These are phyloP conservation scores for Drosophila lutescens DNA, from an alignment of 2,888 invertebrate species.

Conservation along the genomic window DNA sequence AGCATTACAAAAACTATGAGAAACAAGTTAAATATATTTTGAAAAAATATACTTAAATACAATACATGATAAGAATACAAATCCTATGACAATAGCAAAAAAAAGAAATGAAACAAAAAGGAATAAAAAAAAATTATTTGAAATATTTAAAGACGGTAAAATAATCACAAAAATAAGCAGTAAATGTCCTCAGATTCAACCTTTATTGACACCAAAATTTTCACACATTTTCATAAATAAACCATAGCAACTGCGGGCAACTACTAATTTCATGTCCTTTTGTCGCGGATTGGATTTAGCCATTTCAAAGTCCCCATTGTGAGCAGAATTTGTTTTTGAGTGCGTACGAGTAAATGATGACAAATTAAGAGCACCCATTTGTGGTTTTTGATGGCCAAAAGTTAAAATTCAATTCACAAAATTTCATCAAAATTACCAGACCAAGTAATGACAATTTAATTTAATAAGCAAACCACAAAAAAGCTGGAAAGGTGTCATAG, in stretches of 20 bases:
- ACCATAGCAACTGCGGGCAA: constrained; percentile 12
- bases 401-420: constrained; percentile 53
- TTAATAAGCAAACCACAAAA: constrained; percentile 10
- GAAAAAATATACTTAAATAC: no score
- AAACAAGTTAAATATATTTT: no score
- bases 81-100: no score
- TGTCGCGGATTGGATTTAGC: constrained; percentile 9
- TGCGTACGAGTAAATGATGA: constrained; percentile 20
- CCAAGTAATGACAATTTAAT: constrained; percentile 29
- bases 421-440: constrained; percentile 7
- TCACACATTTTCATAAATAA: no score
- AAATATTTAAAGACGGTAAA: no score
- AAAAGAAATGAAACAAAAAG: no score
- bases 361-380: constrained; percentile 64
- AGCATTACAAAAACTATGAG: no score
- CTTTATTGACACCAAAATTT: no score
- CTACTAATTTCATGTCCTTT: constrained; percentile 46
- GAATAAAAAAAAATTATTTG: no score
- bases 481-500: constrained; percentile 34
- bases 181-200: no score
- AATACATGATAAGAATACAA: no score
- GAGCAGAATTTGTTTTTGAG: background rate
- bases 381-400: constrained; percentile 50
- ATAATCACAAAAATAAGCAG: no score
- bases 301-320: constrained; percentile 26